Conservation (phyloP, 2,888 invertebrate genomes). For the Piscicola geometra region DNA sequence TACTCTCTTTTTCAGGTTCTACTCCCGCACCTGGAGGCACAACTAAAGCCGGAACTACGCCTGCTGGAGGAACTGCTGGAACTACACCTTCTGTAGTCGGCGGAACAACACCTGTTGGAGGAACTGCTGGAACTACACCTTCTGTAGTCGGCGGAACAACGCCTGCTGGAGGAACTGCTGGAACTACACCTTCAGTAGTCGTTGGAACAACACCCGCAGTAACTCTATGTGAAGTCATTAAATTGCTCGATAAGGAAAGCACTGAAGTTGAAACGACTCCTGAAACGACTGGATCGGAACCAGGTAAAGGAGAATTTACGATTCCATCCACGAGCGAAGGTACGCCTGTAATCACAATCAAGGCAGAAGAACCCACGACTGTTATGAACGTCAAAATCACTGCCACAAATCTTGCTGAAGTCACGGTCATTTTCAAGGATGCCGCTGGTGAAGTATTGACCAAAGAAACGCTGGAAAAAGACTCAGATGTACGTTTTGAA, state of each 20-base stretch:
- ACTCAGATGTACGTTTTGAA: neutral
- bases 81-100: too few species aligned
- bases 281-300: neutral
- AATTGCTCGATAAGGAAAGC: neutral
- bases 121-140: too few species aligned
- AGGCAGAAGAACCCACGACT: slow-evolving; percentile 5
- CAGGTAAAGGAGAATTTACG: neutral
- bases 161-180: too few species aligned
- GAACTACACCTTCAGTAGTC: too few species aligned
- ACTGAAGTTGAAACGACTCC: neutral
- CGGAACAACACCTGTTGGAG: too few species aligned
- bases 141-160: too few species aligned
- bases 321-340: neutral
- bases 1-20: too few species aligned
- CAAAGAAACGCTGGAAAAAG: neutral
- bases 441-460: neutral
- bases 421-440: neutral
- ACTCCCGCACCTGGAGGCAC: too few species aligned
- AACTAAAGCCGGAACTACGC: too few species aligned
- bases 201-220: too few species aligned
- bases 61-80: too few species aligned
- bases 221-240: neutral
- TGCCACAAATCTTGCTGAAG: neutral
- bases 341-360: neutral
- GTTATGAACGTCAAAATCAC: neutral